phyloP scores from a whole-genome alignment of 2,888 invertebrate genomes.

The Drosophila tripunctata region DNA sequence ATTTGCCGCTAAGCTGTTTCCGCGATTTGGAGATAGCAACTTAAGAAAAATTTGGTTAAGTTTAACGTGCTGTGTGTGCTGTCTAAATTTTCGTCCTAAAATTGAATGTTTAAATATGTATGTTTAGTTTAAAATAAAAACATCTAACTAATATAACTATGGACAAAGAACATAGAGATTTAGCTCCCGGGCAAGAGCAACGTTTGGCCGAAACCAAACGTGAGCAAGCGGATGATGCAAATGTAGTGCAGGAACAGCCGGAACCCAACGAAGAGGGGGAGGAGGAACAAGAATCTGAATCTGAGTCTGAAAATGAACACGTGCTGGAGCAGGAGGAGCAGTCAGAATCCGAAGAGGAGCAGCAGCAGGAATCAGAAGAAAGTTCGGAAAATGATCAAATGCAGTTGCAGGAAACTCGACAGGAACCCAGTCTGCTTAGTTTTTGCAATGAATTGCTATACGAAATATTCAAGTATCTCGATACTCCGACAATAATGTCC shows the following conservation, averaged over 20 bases:
- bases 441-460: conserved; percentile 83
- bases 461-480: conserved; percentile 82
- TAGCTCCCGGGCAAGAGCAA: conserved; percentile 65
- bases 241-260: conserved; percentile 35
- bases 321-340: no score
- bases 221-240: conserved; percentile 31
- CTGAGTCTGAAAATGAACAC: no score
- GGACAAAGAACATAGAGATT: conserved; percentile 56
- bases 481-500: conserved; percentile 78
- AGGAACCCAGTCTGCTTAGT: conserved; percentile 59
- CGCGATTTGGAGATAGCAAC: conserved; percentile 38
- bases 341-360: no score
- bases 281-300: no score
- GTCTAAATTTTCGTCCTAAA: conserved; percentile 40
- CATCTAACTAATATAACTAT: conserved; percentile 38
- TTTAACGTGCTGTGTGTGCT: conserved; percentile 49
- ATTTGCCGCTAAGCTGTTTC: no score
- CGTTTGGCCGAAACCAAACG: conserved; percentile 57
- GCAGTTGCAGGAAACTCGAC: not conserved
- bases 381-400: no score
- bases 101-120: conserved; percentile 24
- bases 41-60: conserved; percentile 42
- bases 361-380: no score
- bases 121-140: no score
- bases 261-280: conserved; percentile 34